phyloP scores from a whole-genome alignment of 2,797 vertebrate genomes.

The Adrianichthys oophorus region DNA sequence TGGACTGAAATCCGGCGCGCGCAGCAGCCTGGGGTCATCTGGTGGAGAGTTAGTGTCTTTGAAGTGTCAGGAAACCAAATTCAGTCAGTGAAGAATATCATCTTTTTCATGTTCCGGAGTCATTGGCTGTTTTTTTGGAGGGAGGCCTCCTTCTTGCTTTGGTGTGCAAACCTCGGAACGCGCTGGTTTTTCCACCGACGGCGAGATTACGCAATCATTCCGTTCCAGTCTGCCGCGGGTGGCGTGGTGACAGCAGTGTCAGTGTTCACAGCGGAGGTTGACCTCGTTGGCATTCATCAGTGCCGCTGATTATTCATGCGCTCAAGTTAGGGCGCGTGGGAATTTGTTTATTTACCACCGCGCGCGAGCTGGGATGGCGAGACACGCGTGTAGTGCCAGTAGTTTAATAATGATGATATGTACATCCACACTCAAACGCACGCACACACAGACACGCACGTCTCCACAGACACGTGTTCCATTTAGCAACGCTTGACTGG shows the following conservation, averaged over 20 bases:
- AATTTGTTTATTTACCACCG: slow-evolving; percentile 31
- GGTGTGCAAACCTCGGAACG: no score
- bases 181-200: not conserved
- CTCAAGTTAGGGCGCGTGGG: slow-evolving; percentile 21
- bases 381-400: slow-evolving; percentile 16
- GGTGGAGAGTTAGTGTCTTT: no score
- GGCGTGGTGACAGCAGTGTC: slow-evolving; percentile 28
- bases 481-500: slow-evolving; percentile 38
- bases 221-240: not conserved
- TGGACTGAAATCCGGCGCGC: no score
- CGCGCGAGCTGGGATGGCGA: slow-evolving; percentile 53
- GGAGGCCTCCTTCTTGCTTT: no score
- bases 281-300: slow-evolving; percentile 39
- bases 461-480: slow-evolving; percentile 23
- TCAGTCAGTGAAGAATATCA: no score
- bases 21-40: no score
- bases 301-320: slow-evolving; percentile 51
- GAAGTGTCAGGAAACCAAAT: no score
- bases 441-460: no score
- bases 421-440: slow-evolving; percentile 13
- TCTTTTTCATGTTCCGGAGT: no score
- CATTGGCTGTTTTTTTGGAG: no score
- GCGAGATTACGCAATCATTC: slow-evolving; percentile 2
- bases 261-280: slow-evolving; percentile 49
- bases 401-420: slow-evolving; percentile 57